These are phyloP conservation scores for Epistrophella euchroma DNA, from an alignment of 2,888 invertebrate genomes.

Conservation along the genomic window DNA sequence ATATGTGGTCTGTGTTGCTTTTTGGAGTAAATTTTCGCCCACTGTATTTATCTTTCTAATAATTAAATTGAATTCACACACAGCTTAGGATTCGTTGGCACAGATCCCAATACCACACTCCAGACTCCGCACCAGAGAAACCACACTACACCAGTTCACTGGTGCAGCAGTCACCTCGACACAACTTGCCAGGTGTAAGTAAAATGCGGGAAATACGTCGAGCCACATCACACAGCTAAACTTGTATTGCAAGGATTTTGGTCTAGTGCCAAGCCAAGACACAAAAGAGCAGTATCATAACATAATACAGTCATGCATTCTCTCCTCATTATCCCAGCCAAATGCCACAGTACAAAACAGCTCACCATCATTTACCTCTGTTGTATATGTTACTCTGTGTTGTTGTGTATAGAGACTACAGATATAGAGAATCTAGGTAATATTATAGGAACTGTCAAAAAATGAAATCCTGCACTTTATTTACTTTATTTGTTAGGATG, in stretches of 20 bases:
- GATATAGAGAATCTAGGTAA: not conserved
- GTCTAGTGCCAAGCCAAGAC: slow-evolving; percentile 68
- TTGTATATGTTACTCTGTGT: not conserved
- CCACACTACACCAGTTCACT: slow-evolving; percentile 37
- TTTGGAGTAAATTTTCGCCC: slow-evolving; percentile 57
- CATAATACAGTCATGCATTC: slow-evolving; percentile 53
- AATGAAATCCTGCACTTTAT: slow-evolving; percentile 56
- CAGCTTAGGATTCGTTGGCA: slow-evolving; percentile 45
- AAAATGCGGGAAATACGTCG: slow-evolving; percentile 60
- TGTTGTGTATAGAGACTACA: not conserved
- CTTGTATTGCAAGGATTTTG: slow-evolving; percentile 62
- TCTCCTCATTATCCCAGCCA: slow-evolving; percentile 65
- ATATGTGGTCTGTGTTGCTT: slow-evolving; percentile 62
- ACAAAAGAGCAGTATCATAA: slow-evolving; percentile 45
- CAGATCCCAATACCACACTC: slow-evolving; percentile 52
- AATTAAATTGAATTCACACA: slow-evolving; percentile 74
- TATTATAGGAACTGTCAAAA: slow-evolving; percentile 47
- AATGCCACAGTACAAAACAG: not conserved
- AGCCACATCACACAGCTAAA: slow-evolving; percentile 62
- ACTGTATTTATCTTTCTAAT: slow-evolving; percentile 46
- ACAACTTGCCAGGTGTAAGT: slow-evolving; percentile 61
- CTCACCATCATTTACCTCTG: slow-evolving; percentile 10
- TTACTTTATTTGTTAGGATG: slow-evolving; percentile 50
- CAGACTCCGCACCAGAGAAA: slow-evolving; percentile 26
- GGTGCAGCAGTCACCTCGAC: slow-evolving; percentile 40